A percentile compares a stretch with the other conserved stretches of the same genome.
These are phyloP conservation scores for Machimus rusticus DNA, from an alignment of 2,888 invertebrate genomes.

Conservation along the genomic window DNA sequence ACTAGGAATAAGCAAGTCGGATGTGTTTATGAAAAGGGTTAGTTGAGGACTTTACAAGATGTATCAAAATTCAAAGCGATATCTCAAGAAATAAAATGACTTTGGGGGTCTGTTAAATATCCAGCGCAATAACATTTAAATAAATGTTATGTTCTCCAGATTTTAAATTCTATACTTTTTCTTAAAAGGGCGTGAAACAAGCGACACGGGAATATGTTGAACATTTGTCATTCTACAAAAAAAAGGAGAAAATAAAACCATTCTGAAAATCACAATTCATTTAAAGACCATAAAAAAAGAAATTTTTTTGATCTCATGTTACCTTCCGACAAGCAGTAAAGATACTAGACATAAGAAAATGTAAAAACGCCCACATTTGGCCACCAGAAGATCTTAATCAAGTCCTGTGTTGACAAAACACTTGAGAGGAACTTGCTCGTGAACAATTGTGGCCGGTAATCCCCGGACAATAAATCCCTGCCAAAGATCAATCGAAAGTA, in stretches of 20 bases:
- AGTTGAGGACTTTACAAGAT: no score
- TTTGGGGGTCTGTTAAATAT: no score
- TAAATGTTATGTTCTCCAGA: no score
- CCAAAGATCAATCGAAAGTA: conserved; percentile 1
- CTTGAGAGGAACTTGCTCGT: conserved; percentile 12
- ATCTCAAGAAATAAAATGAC: no score
- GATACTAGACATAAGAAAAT: not conserved
- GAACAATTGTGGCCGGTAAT: conserved; percentile 38
- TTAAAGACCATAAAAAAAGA: not conserved
- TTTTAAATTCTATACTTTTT: not conserved
- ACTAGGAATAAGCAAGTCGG: no score
- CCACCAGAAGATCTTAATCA: conserved; percentile 21
- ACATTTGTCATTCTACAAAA: not conserved
- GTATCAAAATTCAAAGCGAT: no score
- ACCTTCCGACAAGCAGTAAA: not conserved
- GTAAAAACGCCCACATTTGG: conserved; percentile 21
- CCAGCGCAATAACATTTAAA: no score
- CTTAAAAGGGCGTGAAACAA: not conserved
- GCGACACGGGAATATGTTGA: not conserved
- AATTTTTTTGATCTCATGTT: not conserved
- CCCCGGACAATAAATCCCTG: not conserved
- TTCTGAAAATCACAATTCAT: not conserved
- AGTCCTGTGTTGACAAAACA: conserved; percentile 28
- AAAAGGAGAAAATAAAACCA: not conserved
- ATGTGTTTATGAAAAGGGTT: no score